Evolutionary conservation across 2,888 invertebrate genomes (phyloP), one percentile per base, ranked within the genome.

Genomic region (Kryphioiulus occultus): DNA sequence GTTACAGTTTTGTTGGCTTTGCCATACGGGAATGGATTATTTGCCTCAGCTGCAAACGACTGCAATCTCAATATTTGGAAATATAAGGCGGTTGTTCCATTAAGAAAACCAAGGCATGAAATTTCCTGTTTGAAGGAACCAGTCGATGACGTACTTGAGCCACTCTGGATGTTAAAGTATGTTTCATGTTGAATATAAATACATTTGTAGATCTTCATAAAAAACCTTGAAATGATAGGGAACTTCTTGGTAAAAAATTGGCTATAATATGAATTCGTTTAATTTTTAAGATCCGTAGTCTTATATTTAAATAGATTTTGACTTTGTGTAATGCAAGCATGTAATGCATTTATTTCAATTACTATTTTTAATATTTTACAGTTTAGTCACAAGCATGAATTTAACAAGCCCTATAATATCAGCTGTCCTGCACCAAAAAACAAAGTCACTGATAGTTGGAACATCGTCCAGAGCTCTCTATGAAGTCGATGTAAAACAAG

Each of bases 121-220:
- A 44, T 32, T 30, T 44, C 53, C n/a, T n/a, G 1, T n/a, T 7
- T 53, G 39, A 32, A 44, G 19, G 47, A 85, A 39, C 19, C 5
- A 26, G 9, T 44, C 19, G 86, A 85, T 9, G 86, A 47, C 15
- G 86, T 47, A 44, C 35, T 10, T 85, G 44, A 5, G 42, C 42
- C 86, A 47, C 35, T 84, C 42, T 84, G 35, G 42, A 32, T 39
- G 44, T 85, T 85, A 47, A 85, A 85, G 86, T 85, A 84, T 42
- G 83, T 83, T 83, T n/a, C 1, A n/a, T n/a, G 19, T n/a, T 59
- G 17, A n/a, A 7, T 42, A 42, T 4, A 42, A 42, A 42, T 42
- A 10, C 42, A 42, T 42, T 42, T 42, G 42, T 42, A 42, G 42
- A 42, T 42, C 42, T 42, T 7, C 7, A 7, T 42, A 42, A 42